A percentile compares a stretch with the other conserved stretches of the same genome.
These are phyloP conservation scores for Hymenochirus boettgeri DNA, from an alignment of 2,113 vertebrate genomes.

Conservation along the genomic window DNA sequence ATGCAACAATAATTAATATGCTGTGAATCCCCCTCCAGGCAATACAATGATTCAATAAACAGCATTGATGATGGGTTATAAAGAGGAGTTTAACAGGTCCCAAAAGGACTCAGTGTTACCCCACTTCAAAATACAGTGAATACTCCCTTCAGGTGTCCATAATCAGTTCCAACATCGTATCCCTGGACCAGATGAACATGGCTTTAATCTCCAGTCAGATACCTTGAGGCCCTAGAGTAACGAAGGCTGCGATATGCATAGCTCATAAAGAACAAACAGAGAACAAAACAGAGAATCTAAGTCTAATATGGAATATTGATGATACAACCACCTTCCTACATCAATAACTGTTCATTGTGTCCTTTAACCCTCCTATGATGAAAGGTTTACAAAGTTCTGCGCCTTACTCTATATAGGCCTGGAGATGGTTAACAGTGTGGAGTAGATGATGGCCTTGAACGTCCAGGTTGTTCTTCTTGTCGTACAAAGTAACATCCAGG, in stretches of 20 bases:
- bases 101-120: not conserved
- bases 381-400: constrained; percentile 1
- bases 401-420: not conserved
- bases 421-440: constrained; percentile 12
- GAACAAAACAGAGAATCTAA: constrained; percentile 9
- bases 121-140: not conserved
- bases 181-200: constrained; percentile 20
- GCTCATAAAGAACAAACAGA: constrained; percentile 19
- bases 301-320: constrained; percentile 9
- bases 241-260: constrained; percentile 23
- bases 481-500: constrained; percentile 1
- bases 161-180: not conserved
- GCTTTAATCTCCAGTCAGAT: constrained; percentile 25
- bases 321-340: not conserved
- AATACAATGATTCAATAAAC: not conserved
- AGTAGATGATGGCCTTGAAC: constrained; percentile 23
- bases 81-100: not conserved
- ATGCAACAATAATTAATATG: not conserved
- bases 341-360: not conserved
- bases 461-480: not conserved
- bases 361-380: not conserved
- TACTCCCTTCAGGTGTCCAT: not conserved
- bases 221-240: constrained; percentile 2
- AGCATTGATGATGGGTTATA: not conserved
- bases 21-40: not conserved